Percentiles rank a stretch among this genome's conserved stretches.
These are phyloP conservation scores for Brachionus calyciflorus DNA, from an alignment of 1,140 invertebrate species.

Conservation along the genomic window DNA sequence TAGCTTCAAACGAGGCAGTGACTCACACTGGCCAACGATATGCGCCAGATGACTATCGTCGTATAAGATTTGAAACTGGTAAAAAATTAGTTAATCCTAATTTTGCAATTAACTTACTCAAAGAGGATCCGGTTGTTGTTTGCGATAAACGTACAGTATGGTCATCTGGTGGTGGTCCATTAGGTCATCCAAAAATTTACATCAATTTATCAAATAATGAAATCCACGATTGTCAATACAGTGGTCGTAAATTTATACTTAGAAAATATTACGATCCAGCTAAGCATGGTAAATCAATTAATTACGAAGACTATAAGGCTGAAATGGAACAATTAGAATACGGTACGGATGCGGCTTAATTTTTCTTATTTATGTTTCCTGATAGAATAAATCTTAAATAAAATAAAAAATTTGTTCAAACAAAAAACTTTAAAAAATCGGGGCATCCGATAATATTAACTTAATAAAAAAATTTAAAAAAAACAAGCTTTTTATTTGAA, in stretches of 20 bases:
- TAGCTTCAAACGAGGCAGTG: constrained; percentile 11
- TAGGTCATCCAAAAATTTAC: constrained; percentile 46
- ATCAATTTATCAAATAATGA: constrained; percentile 32
- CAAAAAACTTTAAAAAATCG: no score
- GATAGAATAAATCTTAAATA: not conserved
- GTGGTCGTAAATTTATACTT: constrained; percentile 44
- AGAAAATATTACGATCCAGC: constrained; percentile 41
- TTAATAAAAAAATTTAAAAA: no score
- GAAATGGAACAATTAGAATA: constrained; percentile 33
- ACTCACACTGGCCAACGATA: constrained; percentile 44
- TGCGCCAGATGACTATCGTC: constrained; percentile 25
- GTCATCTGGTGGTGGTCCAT: constrained; percentile 17
- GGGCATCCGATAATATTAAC: no score
- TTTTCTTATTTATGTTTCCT: no score
- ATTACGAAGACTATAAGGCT: constrained; percentile 28
- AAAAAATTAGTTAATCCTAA: constrained; percentile 41
- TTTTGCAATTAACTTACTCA: constrained; percentile 45
- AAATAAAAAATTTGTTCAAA: no score
- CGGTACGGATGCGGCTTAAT: not conserved
- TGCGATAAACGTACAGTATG: constrained; percentile 35
- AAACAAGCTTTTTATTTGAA: no score
- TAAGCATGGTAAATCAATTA: constrained; percentile 43
- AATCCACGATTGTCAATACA: constrained; percentile 45
- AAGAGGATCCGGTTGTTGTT: constrained; percentile 40
- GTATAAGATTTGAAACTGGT: constrained; percentile 26